Evolutionary conservation across 1,140 invertebrate genomes (phyloP).

Genomic region (Cyrtorhinus lividipennis): DNA sequence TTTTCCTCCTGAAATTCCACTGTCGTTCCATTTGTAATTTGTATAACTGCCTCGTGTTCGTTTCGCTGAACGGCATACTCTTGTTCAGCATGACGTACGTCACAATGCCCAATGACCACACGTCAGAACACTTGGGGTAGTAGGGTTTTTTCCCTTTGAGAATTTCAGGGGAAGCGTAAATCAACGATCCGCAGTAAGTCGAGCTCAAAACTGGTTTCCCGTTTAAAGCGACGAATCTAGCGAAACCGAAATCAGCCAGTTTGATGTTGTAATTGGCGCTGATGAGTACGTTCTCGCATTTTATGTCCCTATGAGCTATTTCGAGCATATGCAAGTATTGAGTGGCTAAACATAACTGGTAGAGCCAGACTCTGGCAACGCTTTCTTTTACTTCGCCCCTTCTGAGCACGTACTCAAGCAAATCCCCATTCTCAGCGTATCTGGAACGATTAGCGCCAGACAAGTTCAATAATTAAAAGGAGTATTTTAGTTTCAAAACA

Average conservation of each 20-base stretch:
- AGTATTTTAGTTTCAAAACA: slow-evolving; percentile 1
- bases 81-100: slow-evolving; percentile 58
- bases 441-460: no score
- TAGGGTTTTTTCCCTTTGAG: slow-evolving; percentile 43
- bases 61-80: slow-evolving; percentile 51
- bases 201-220: slow-evolving; percentile 39
- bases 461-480: background rate
- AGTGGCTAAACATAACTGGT: slow-evolving; percentile 45
- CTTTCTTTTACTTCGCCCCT: slow-evolving; percentile 45
- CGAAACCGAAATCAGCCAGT: slow-evolving; percentile 71
- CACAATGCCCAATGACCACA: slow-evolving; percentile 55
- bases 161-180: slow-evolving; percentile 55
- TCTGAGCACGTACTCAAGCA: slow-evolving; percentile 45
- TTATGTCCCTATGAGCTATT: slow-evolving; percentile 58
- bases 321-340: slow-evolving; percentile 56
- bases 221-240: slow-evolving; percentile 34
- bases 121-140: slow-evolving; percentile 44
- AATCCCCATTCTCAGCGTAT: slow-evolving; percentile 47
- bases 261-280: slow-evolving; percentile 54
- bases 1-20: slow-evolving; percentile 9
- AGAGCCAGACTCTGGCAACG: slow-evolving; percentile 48
- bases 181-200: slow-evolving; percentile 49
- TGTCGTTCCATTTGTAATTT: slow-evolving; percentile 6
- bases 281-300: slow-evolving; percentile 63
- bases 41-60: background rate